These are phyloP conservation scores for Euwallacea fornicatus DNA, from an alignment of 1,140 invertebrate species.

Conservation along the genomic window DNA sequence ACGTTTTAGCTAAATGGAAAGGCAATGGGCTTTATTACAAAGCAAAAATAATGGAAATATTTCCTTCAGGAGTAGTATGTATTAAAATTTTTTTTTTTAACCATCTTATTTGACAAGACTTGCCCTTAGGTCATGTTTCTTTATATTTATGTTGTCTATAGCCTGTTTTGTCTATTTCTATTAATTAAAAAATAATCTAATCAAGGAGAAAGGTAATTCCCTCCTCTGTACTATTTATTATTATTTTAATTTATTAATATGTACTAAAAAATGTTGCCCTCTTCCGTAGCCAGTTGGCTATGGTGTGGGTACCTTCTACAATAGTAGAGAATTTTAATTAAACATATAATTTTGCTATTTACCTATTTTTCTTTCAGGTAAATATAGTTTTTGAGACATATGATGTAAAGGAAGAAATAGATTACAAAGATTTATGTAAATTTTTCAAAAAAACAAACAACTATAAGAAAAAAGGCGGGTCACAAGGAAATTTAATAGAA, in stretches of 20 bases:
- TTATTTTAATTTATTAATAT: too few relatives aligned
- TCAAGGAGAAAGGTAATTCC: too few relatives aligned
- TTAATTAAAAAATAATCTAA: too few relatives aligned
- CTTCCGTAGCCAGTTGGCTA: too few relatives aligned
- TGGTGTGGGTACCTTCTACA: too few relatives aligned
- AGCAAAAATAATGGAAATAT: slow-evolving; percentile 23
- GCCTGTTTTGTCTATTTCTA: too few relatives aligned
- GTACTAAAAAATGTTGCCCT: too few relatives aligned
- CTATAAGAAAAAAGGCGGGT: slow-evolving; percentile 24
- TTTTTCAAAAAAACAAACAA: slow-evolving; percentile 23
- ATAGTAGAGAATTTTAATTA: too few relatives aligned
- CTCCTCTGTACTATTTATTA: too few relatives aligned
- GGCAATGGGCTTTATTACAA: slow-evolving; percentile 30
- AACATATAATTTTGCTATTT: slow-evolving; percentile 2
- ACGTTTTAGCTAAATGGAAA: slow-evolving; percentile 28
- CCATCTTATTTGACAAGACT: not conserved
- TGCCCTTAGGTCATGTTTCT: not conserved
- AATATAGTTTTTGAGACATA: slow-evolving; percentile 22
- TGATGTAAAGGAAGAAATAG: slow-evolving; percentile 25
- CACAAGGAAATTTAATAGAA: too few relatives aligned
- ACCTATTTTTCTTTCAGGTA: slow-evolving; percentile 4
- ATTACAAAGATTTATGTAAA: slow-evolving; percentile 26
- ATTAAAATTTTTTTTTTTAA: not conserved
- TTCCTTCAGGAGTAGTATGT: slow-evolving; percentile 21
- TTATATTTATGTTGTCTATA: not conserved